Evolutionary conservation across 1,140 invertebrate species (phyloP).

Genomic region (Dendroctonus ponderosae): DNA sequence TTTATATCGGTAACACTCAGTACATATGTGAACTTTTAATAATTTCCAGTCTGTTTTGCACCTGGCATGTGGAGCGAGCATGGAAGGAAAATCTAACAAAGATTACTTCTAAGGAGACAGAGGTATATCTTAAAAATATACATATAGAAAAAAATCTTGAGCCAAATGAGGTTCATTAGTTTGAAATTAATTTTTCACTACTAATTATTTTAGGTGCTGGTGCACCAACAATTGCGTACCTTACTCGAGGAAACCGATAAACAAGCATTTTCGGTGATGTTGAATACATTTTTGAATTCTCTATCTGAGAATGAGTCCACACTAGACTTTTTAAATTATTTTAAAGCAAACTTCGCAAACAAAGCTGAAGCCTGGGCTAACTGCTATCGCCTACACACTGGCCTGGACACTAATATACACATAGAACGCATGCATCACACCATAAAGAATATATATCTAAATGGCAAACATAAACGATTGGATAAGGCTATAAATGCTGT

Average conservation of each 20-base stretch:
- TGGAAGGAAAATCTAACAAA: conserved; percentile 22
- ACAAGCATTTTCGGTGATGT: conserved; percentile 6
- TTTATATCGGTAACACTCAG: neutral
- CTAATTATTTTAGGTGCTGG: neutral
- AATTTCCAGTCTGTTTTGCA: neutral
- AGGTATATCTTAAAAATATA: no score
- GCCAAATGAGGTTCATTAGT: neutral
- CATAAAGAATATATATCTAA: conserved; percentile 28
- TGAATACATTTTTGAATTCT: conserved; percentile 9
- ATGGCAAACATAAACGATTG: conserved; percentile 18
- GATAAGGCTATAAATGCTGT: conserved; percentile 29
- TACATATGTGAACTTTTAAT: neutral
- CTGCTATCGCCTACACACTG: conserved; percentile 16
- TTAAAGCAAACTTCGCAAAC: conserved; percentile 21
- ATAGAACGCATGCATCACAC: conserved; percentile 31
- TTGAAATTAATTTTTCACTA: neutral
- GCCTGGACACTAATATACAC: conserved; percentile 29
- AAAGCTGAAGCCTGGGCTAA: conserved; percentile 23
- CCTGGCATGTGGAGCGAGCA: conserved; percentile 12
- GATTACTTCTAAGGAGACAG: neutral
- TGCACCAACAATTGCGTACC: neutral
- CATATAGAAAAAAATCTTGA: neutral
- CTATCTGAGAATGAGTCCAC: conserved; percentile 10
- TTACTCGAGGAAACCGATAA: conserved; percentile 25
- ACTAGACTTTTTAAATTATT: conserved; percentile 29